Evolutionary conservation across 1,140 invertebrate genomes (phyloP).

Genomic region (Pissodes strobi): DNA sequence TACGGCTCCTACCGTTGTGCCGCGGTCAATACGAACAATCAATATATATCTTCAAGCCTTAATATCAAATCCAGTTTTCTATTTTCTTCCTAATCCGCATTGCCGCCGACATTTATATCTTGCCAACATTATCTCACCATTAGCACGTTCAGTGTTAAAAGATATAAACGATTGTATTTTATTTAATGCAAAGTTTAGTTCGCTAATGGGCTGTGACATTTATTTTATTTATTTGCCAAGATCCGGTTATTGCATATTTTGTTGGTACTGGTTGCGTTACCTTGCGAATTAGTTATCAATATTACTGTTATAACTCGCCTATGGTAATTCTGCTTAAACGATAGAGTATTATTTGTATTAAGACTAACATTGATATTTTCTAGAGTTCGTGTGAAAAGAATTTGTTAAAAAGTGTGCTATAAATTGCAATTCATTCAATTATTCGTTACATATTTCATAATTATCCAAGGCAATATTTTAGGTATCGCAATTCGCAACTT

Average conservation of each 20-base stretch:
- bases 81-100: constrained; percentile 18
- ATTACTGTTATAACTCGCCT: too few relatives aligned
- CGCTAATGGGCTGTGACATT: constrained; percentile 16
- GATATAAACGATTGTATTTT: constrained; percentile 16
- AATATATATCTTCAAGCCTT: neutral
- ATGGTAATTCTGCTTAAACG: too few relatives aligned
- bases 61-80: constrained; percentile 10
- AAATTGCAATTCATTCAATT: too few relatives aligned
- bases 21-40: too few relatives aligned
- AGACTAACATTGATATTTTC: too few relatives aligned
- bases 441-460: too few relatives aligned
- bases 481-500: too few relatives aligned
- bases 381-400: too few relatives aligned
- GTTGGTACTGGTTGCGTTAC: neutral
- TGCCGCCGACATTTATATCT: constrained; percentile 3
- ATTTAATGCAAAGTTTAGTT: constrained; percentile 22
- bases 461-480: too few relatives aligned
- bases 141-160: constrained; percentile 12
- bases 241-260: constrained; percentile 6
- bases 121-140: constrained; percentile 15
- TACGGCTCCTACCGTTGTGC: too few relatives aligned
- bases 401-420: too few relatives aligned
- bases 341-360: too few relatives aligned
- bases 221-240: constrained; percentile 15
- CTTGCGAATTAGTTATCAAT: neutral